A percentile compares a stretch with the other conserved stretches of the same genome.
Evolutionary conservation across 2,888 invertebrate species (phyloP).

Genomic region (Oxystoma pomonae): DNA sequence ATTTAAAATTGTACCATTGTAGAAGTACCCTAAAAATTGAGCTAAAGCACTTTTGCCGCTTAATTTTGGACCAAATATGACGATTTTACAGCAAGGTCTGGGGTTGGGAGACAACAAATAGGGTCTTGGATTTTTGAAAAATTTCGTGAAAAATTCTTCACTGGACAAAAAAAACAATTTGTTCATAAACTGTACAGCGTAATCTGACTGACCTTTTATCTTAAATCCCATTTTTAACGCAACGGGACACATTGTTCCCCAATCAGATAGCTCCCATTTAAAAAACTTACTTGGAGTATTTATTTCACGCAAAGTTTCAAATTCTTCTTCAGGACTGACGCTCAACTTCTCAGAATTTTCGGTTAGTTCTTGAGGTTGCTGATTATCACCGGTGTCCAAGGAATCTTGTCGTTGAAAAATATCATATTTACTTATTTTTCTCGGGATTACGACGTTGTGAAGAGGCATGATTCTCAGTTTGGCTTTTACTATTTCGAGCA

Average conservation of each 20-base stretch:
- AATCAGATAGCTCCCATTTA: slow-evolving; percentile 53
- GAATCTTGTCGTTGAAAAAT: not conserved
- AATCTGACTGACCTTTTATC: slow-evolving; percentile 51
- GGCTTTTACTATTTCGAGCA: slow-evolving; percentile 51
- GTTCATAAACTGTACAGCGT: slow-evolving; percentile 57
- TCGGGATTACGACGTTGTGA: slow-evolving; percentile 41
- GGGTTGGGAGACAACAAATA: slow-evolving; percentile 57
- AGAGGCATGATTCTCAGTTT: slow-evolving; percentile 45
- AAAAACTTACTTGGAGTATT: slow-evolving; percentile 40
- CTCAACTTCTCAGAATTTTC: slow-evolving; percentile 16
- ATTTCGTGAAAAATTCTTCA: slow-evolving; percentile 50
- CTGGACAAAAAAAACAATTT: slow-evolving; percentile 58
- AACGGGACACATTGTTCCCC: slow-evolving; percentile 59
- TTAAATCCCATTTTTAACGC: slow-evolving; percentile 55
- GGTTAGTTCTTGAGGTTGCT: slow-evolving; percentile 4
- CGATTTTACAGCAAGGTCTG: slow-evolving; percentile 56
- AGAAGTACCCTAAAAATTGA: slow-evolving; percentile 52
- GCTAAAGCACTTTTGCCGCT: slow-evolving; percentile 59
- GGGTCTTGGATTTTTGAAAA: slow-evolving; percentile 59
- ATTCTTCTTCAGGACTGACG: slow-evolving; percentile 38
- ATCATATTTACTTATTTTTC: slow-evolving; percentile 32
- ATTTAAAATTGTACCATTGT: slow-evolving; percentile 50
- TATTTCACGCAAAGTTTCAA: slow-evolving; percentile 35
- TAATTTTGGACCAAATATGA: slow-evolving; percentile 56
- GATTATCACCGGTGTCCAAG: not conserved